Base-by-base conservation (phyloP, 2,797 vertebrate species). In the Pseudopleuronectes americanus region DNA sequence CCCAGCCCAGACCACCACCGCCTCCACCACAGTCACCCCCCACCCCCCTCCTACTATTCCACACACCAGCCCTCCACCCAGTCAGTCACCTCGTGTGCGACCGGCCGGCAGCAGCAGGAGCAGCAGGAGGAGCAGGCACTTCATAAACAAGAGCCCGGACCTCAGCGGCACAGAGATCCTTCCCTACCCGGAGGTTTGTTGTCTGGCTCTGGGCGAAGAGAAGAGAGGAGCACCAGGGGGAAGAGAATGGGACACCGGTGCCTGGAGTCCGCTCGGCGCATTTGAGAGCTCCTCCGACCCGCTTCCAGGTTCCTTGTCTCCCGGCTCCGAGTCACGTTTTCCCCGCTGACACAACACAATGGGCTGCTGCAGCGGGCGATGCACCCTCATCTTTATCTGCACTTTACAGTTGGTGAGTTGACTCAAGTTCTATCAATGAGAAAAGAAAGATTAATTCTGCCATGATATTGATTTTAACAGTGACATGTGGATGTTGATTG, bases 331-430 rank as follows among this genome's bases (percentile, higher is more conserved):
- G 75, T 81, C 84, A 57, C 71, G 77, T 79, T 88, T 61, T 19
- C 64, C 14, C 65, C 72, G 78, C 74, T 60, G 76, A 84, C 90
- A 45, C 43, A 19, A 45, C 43, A 96, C 92, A 87, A 95, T 95
- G 96, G 95, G 96, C 88, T 97, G 94, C 91, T 97, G 97, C 86
- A 96, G 95, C 52, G 95, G 96, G 65, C 94, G 96, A 76, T 96
- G 96, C 90, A 93, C 95, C 19, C 90, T 97, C 41, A 95, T 97
- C 69, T 95, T 96, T 56, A 92, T 97, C 68, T 97, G 96, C 93
- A 91, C 94, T 87, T 91, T 97, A 84, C 97, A 97, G 89, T 70
- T 97, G 96, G 96, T 97, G 84, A 97, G 96, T 94, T 38, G 8
- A 57, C 9, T 16, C 19, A 16, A 45, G 3, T 61, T 47, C 12